Base-by-base conservation (phyloP, 1,140 invertebrate species). In the Luehdorfia chinensis region DNA sequence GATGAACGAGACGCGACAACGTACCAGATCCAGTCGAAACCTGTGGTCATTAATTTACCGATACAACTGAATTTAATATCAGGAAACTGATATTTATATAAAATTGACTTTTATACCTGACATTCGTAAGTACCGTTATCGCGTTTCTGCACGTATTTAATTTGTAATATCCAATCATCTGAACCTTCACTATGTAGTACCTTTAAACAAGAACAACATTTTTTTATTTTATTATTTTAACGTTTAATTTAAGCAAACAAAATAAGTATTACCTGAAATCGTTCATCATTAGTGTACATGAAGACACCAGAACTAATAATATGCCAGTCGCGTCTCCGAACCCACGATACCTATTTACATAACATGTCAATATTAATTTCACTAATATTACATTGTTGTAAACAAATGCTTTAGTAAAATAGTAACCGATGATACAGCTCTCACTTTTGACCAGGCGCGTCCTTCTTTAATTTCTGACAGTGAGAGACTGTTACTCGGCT, bases 121-220 rank as follows among this genome's bases (percentile, higher is more conserved):
- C 97, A 98, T 75, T 97, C 96, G 86, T 98, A 98, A 31, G 95
- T 95, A 56, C 97, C 97, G 66, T 96, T 95, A 88, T 98, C 96
- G 64, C 93, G 89, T 65, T 93, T 93, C 78, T 96, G 93, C 47
- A 97, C 95, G 84, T 95, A 97, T 88, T 96, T 96, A 72, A 98
- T 97, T 87, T 97, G 93, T 59, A 98, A 89, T 37, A 94, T 96
- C 96, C 96, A 98, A 76, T 89, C 89, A 59, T 90, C 89, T 11
- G 89, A 89, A n/a, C 88, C 89, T 44, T 89, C 88, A 50, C 88
- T 86, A 65, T 90, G 89, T 15, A 90, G 66, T 63, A 90, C 89
- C 83, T 89, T 65, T 4, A 47, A 18, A 4, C 6, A 12, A 11
- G 27, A 1, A 16, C 13, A 11, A 12, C 12, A 13, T n/a, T n/a